These are phyloP conservation scores for Lasiurus cinereus DNA, from an alignment of 2,113 vertebrate genomes.

Conservation along the genomic window DNA sequence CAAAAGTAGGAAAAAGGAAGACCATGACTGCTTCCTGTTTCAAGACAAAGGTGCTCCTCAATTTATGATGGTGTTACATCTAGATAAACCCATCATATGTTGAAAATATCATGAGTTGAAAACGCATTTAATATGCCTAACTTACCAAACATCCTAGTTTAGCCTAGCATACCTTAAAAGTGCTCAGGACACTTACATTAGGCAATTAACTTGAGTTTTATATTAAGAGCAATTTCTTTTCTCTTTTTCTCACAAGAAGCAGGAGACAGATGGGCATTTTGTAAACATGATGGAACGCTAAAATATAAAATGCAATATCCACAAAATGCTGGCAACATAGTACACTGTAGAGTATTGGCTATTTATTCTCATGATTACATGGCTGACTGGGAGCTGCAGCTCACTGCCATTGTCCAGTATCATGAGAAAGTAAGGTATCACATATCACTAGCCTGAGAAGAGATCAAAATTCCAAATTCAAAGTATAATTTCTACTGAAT, in stretches of 20 bases:
- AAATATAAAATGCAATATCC: not conserved
- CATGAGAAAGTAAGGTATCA: not conserved
- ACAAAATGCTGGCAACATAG: not conserved
- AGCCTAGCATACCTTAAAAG: not conserved
- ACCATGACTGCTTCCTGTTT: constrained; percentile 1
- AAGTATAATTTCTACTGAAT: not conserved
- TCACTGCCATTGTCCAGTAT: not conserved
- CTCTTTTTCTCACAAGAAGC: not conserved
- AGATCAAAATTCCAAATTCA: not conserved
- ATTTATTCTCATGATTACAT: not conserved
- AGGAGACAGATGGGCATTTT: not conserved
- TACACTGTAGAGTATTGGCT: not conserved
- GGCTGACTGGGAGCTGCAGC: not conserved
- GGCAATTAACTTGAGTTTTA: not conserved
- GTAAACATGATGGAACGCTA: not conserved
- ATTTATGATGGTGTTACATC: not conserved
- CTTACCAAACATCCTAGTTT: not conserved
- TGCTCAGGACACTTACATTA: not conserved
- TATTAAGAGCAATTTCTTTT: not conserved
- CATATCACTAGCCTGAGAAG: not conserved
- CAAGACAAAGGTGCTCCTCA: not conserved
- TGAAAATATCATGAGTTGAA: not conserved
- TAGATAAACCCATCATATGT: not conserved
- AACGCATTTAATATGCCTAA: not conserved
- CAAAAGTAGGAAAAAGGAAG: not conserved